Base-by-base conservation (phyloP, 2,888 invertebrate species). In the Cephalotes varians region DNA sequence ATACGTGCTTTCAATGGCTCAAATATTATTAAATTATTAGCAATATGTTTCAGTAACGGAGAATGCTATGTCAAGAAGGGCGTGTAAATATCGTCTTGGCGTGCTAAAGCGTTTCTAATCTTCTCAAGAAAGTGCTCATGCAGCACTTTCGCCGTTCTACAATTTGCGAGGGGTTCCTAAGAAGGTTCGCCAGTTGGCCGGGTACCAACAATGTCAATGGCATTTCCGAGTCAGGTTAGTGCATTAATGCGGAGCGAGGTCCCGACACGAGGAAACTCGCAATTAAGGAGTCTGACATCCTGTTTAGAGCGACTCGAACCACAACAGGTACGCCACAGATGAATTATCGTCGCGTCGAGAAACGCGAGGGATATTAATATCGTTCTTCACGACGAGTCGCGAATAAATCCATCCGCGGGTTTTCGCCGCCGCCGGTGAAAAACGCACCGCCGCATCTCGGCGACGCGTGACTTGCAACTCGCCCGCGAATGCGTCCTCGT, bases 201-300 rank as follows among this genome's bases (percentile, higher is more conserved):
- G 15, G 49, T 71, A 91, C 92, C 92, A 91, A 90, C 89, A 86
- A 90, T 89, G 92, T 91, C 91, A 90, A 91, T 91, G 92, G 90
- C 92, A 91, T 90, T 91, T 91, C 88, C 91, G 85, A 83, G 84
- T 25, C 86, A 73, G 31, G 83, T 81, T 77, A 77, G 71, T 40
- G 81, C 84, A 47, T 84, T 74, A 47, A 60, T 47, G 73, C 74
- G 60, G 65, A 58, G 28, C 58, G 73, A 81, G 64, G 73, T 60
- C 74, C 73, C 72, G 69, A 58, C 64, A 65, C 54, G 79, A 76
- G 80, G 60, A 73, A 80, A 40, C 69, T 18, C 60, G 67, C 77
- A 86, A 88, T 88, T 88, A 88, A 83, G 44, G 62, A n/a, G 49
- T 84, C 80, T 80, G 77, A 84, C 84, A 82, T 64, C 82, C 77